A percentile compares a stretch with the other conserved stretches of the same genome.
Conservation (phyloP, 2,113 vertebrate species). For the Variabilichromis moorii region DNA sequence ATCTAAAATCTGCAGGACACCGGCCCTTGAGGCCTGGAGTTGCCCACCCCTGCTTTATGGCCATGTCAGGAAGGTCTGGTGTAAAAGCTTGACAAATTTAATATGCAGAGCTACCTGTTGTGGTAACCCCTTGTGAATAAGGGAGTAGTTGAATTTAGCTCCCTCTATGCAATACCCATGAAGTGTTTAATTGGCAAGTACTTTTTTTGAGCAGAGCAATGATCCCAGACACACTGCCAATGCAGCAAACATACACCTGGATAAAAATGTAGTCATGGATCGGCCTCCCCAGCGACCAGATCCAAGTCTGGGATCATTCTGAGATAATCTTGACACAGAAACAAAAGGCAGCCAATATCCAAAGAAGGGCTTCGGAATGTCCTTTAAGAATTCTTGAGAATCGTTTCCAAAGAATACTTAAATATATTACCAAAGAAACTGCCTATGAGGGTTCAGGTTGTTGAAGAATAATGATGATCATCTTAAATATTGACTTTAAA, state of each 20-base stretch:
- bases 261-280: not conserved
- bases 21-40: fast-evolving
- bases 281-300: fast-evolving
- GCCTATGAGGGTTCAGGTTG: not conserved
- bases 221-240: not conserved
- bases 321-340: not conserved
- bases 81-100: not conserved
- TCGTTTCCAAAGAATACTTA: not conserved
- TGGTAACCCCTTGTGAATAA: not conserved
- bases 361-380: fast-evolving
- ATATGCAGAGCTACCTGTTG: not conserved
- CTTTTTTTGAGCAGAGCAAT: not conserved
- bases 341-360: not conserved
- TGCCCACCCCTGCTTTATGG: too few species aligned
- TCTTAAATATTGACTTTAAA: not conserved
- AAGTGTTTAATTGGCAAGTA: not conserved
- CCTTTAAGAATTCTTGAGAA: not conserved
- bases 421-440: not conserved
- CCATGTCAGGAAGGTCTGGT: too few species aligned
- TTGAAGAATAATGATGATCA: not conserved
- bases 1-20: too few species aligned
- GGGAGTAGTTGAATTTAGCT: not conserved
- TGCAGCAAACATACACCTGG: not conserved
- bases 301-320: not conserved
- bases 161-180: not conserved